These are phyloP conservation scores for Pseudochaenichthys georgianus DNA, from an alignment of 2,797 vertebrate genomes.

Conservation along the genomic window DNA sequence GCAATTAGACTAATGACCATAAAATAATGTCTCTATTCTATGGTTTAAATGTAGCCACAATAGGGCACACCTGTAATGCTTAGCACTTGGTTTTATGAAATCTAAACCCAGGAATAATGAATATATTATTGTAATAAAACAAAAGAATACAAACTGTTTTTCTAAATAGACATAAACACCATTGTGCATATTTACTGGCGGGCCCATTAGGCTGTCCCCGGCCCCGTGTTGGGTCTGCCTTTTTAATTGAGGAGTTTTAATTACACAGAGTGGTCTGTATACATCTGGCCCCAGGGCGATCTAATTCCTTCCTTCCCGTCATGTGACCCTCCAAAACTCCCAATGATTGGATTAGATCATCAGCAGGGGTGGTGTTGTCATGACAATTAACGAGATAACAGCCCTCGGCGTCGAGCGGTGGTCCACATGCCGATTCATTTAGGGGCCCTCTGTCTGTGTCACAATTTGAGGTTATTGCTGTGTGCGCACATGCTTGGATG, in stretches of 20 bases:
- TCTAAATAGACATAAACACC: not conserved
- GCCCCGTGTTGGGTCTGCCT: constrained; percentile 58
- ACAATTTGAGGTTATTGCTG: constrained; percentile 8
- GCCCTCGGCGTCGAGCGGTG: constrained; percentile 28
- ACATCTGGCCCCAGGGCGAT: constrained; percentile 77
- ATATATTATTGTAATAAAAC: not conserved
- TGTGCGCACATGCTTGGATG: constrained; percentile 16
- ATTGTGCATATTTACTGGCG: constrained; percentile 4
- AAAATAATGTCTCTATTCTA: constrained; percentile 51
- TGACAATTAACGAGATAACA: constrained; percentile 83
- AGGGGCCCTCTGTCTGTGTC: constrained; percentile 9
- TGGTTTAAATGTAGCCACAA: constrained; percentile 25
- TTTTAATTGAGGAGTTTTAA: constrained; percentile 84
- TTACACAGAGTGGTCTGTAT: constrained; percentile 78
- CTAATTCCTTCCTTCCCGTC: constrained; percentile 86
- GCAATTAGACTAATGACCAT: constrained; percentile 78
- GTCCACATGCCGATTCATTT: constrained; percentile 67
- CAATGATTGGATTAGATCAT: constrained; percentile 89
- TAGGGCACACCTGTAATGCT: constrained; percentile 28
- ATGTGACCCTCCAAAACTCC: constrained; percentile 78
- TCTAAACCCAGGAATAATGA: not conserved
- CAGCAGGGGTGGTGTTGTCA: constrained; percentile 84
- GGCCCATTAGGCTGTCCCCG: constrained; percentile 23
- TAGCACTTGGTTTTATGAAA: not conserved
- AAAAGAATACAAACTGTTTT: constrained; percentile 1